Evolutionary conservation across 92 coral and sea anemone genomes (phyloP).

Genomic region (Virgularia gustaviana): DNA sequence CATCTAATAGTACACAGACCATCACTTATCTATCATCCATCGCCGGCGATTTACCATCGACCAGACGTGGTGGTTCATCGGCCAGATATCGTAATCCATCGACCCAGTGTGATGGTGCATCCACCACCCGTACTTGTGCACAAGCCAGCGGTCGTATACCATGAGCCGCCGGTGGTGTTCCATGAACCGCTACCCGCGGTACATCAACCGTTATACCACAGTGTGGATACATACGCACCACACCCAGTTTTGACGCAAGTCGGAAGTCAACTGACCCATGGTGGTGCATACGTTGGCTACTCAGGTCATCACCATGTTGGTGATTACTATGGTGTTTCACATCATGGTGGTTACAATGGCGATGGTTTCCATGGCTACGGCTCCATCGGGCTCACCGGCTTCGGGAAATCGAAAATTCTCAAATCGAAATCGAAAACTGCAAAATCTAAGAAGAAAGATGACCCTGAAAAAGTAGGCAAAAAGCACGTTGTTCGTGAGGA

Average conservation of each 20-base stretch:
- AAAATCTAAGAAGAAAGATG: slow-evolving; percentile 31
- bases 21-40: slow-evolving; percentile 74
- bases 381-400: slow-evolving; percentile 34
- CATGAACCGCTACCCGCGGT: slow-evolving; percentile 88
- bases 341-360: not conserved
- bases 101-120: slow-evolving; percentile 80
- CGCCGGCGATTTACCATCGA: slow-evolving; percentile 83
- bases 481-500: slow-evolving; percentile 20
- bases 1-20: slow-evolving; percentile 74
- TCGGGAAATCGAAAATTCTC: slow-evolving; percentile 82
- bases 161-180: slow-evolving; percentile 84
- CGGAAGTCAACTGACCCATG: slow-evolving; percentile 59
- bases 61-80: slow-evolving; percentile 87
- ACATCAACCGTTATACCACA: slow-evolving; percentile 72
- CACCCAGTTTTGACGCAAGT: slow-evolving; percentile 67
- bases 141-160: slow-evolving; percentile 79
- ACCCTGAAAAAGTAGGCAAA: slow-evolving; percentile 29
- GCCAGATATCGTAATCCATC: slow-evolving; percentile 89
- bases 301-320: slow-evolving; percentile 37
- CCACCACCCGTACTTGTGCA: slow-evolving; percentile 91
- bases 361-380: slow-evolving; percentile 39
- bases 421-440: slow-evolving; percentile 36
- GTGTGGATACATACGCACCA: slow-evolving; percentile 80
- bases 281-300: slow-evolving; percentile 74
- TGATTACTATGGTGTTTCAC: not conserved